Conservation (phyloP, 2,113 vertebrate species). For the Emydura subglobosa region DNA sequence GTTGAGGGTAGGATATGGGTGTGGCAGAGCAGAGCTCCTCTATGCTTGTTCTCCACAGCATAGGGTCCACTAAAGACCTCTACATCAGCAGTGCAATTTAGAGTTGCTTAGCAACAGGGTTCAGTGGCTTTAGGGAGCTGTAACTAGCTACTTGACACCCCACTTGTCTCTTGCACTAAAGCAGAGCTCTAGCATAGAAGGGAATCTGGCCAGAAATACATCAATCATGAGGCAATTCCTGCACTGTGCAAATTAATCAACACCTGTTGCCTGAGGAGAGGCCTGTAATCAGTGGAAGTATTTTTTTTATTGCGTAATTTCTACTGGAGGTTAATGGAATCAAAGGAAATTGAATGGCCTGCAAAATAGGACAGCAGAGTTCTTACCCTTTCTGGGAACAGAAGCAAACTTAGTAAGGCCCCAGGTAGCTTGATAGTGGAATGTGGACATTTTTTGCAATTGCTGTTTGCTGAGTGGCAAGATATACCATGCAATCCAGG, state of each 20-base stretch:
- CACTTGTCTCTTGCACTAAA: rapidly evolving
- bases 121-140: background rate
- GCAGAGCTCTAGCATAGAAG: rapidly evolving
- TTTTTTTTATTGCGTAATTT: background rate
- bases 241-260: rapidly evolving
- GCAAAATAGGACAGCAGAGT: background rate
- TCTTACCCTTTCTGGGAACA: background rate
- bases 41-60: background rate
- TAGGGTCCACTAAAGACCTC: background rate
- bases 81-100: background rate
- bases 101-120: background rate
- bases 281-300: rapidly evolving
- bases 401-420: background rate
- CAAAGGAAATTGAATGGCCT: background rate
- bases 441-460: background rate
- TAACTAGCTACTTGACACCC: background rate
- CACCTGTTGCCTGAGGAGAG: background rate
- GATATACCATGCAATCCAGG: background rate
- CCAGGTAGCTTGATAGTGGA: rapidly evolving
- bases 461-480: background rate
- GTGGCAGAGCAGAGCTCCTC: background rate
- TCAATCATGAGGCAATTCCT: rapidly evolving
- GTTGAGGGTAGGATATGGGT: rapidly evolving
- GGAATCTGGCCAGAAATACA: rapidly evolving
- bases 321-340: background rate